phyloP scores from a whole-genome alignment of 2,113 vertebrate genomes.

The Meles meles region DNA sequence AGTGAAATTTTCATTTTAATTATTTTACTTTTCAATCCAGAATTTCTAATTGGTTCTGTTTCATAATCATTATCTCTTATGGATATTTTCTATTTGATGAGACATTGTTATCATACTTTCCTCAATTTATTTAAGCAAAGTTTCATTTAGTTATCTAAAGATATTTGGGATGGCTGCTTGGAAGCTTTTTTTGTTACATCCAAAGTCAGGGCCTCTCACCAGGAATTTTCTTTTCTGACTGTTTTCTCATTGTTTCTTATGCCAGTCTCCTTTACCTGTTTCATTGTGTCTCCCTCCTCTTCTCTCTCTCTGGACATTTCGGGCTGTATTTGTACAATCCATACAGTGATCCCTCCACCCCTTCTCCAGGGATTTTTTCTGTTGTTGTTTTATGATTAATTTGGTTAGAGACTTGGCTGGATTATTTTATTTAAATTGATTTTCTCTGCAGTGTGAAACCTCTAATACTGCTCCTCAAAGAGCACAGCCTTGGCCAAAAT shows the following conservation, averaged over 20 bases:
- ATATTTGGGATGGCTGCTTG: not conserved
- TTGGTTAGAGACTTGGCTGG: not conserved
- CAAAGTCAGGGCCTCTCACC: not conserved
- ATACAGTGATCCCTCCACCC: not conserved
- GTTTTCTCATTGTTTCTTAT: not conserved
- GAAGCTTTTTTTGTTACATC: not conserved
- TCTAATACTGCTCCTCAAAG: not conserved
- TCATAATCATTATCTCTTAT: not conserved
- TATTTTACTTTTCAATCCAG: not conserved
- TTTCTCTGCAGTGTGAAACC: not conserved
- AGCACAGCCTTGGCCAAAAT: not conserved
- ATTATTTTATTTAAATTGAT: not conserved
- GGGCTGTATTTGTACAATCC: not conserved
- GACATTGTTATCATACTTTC: not conserved
- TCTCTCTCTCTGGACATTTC: not conserved
- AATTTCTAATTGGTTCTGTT: not conserved
- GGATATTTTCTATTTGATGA: not conserved
- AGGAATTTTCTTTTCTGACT: not conserved
- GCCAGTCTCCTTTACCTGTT: not conserved
- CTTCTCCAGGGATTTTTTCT: not conserved
- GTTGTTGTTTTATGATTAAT: not conserved
- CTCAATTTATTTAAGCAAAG: not conserved
- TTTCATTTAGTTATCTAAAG: not conserved
- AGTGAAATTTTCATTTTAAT: not conserved
- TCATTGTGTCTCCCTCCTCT: accelerated